Base-by-base conservation (phyloP, 2,797 vertebrate species). In the Phalloptychus januarius region DNA sequence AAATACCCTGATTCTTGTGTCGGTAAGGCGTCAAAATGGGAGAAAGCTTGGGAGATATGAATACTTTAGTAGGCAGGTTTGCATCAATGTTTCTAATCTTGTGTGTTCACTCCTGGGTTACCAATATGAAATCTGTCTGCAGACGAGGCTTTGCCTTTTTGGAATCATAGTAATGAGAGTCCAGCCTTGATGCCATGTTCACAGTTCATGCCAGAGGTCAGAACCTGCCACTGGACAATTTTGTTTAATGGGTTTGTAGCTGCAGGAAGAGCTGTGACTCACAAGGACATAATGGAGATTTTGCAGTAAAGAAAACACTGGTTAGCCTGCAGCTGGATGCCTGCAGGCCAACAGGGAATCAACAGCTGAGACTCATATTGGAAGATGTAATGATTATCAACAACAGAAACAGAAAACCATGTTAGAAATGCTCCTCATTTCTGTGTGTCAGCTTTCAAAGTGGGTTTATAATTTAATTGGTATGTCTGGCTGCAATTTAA, bases 111-210 rank as follows among this genome's bases (percentile, higher is more conserved):
- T 75, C 42, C 67, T 71, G 11, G 0, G 78, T 76, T 61, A 81
- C 86, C 33, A 83, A 76, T 78, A 85, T 81, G 74, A 84, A 75
- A 76, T 73, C 45, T 72, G 50, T 82, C 71, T 87, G 76, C 63
- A 73, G 50, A 79, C 67, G 70, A 72, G 67, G 82, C 78, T 79
- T 81, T 76, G 75, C 79, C 36, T 80, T 71, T 83, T 69, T 71
- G 80, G 88, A 89, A 93, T 90, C 42, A 70, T 71, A 89, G 78
- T 90, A 91, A 93, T 88, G 86, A 93, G 74, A 67, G 81, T 79
- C 52, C 79, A 45, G 75, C 31, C 78, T 85, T 6, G 12, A 79
- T 86, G 44, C 70, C 65, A 50, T 15, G 76, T 44, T 72, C 61
- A 71, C 46, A 80, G n/a, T n/a, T 44, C 25, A 45, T 28, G 84